phyloP scores from a whole-genome alignment of 2,797 vertebrate species.

The Hafferia zeledoni region DNA sequence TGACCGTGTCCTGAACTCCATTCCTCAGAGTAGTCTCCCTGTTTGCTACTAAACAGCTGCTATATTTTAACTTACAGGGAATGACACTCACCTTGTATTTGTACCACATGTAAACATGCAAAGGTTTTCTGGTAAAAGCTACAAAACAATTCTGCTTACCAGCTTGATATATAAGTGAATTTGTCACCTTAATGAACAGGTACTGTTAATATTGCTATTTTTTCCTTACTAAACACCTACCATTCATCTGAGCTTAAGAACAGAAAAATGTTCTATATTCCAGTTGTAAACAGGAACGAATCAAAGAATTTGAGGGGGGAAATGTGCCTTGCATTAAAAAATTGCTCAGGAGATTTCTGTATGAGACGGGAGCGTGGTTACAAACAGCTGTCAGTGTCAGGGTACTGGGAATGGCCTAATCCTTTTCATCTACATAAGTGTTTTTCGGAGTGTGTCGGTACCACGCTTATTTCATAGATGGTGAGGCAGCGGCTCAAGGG shows the following conservation, averaged over 20 bases:
- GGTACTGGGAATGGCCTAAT: background rate
- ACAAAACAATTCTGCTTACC: background rate
- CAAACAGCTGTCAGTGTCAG: conserved; percentile 1
- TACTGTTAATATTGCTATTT: background rate
- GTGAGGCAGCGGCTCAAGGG: background rate
- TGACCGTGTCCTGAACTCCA: background rate
- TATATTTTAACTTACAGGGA: background rate
- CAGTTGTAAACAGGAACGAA: background rate
- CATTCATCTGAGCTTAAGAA: background rate
- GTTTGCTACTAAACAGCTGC: background rate
- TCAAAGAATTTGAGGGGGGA: background rate
- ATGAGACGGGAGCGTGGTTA: background rate
- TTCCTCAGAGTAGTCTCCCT: background rate
- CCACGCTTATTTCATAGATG: background rate
- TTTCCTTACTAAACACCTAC: background rate
- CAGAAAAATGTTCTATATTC: background rate
- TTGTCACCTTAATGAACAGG: background rate
- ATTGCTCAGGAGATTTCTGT: background rate
- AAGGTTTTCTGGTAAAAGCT: background rate
- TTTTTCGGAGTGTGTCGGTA: background rate
- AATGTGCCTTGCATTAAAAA: background rate
- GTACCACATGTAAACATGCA: accelerated
- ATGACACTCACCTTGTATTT: background rate
- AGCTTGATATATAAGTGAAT: background rate
- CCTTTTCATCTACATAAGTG: background rate